Evolutionary conservation across 2,888 invertebrate genomes (phyloP).

Genomic region (Drosophila dives): DNA sequence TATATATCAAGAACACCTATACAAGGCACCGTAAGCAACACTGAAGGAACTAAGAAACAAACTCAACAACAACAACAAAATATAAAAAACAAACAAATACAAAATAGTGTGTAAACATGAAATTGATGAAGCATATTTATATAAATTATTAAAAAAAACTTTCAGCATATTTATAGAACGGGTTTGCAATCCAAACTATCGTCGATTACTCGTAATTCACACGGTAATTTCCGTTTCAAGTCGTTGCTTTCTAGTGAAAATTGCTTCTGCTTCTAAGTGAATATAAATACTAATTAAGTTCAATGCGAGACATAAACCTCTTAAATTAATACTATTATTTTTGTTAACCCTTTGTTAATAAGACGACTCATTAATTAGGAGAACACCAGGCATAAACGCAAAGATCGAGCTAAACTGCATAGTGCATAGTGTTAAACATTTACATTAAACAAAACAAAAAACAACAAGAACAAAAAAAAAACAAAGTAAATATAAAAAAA

Average conservation of each 20-base stretch:
- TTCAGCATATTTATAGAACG: constrained; percentile 13
- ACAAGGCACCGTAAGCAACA: constrained; percentile 71
- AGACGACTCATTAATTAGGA: constrained; percentile 24
- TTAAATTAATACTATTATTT: constrained; percentile 2
- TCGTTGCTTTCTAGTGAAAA: constrained; percentile 48
- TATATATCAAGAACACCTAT: constrained; percentile 53
- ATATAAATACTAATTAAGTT: constrained; percentile 27
- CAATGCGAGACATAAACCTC: constrained; percentile 56
- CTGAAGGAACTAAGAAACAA: constrained; percentile 46
- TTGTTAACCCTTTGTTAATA: constrained; percentile 9
- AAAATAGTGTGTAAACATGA: constrained; percentile 14
- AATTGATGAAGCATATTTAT: constrained; percentile 47
- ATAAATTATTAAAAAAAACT: constrained; percentile 22
- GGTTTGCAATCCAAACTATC: constrained; percentile 6
- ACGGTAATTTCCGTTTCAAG: constrained; percentile 15
- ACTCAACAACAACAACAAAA: constrained; percentile 24
- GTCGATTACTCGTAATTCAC: neutral
- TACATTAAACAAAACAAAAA: constrained; percentile 15
- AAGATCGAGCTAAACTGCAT: constrained; percentile 77
- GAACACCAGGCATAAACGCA: constrained; percentile 76
- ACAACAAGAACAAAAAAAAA: neutral
- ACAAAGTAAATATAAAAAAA: neutral
- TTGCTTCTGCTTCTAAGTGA: constrained; percentile 53
- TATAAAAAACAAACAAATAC: constrained; percentile 11
- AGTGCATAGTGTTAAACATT: constrained; percentile 69